A percentile compares a stretch with the other conserved stretches of the same genome.
Conservation (phyloP, 2,797 vertebrate genomes). For the Jordanella pulchra region DNA sequence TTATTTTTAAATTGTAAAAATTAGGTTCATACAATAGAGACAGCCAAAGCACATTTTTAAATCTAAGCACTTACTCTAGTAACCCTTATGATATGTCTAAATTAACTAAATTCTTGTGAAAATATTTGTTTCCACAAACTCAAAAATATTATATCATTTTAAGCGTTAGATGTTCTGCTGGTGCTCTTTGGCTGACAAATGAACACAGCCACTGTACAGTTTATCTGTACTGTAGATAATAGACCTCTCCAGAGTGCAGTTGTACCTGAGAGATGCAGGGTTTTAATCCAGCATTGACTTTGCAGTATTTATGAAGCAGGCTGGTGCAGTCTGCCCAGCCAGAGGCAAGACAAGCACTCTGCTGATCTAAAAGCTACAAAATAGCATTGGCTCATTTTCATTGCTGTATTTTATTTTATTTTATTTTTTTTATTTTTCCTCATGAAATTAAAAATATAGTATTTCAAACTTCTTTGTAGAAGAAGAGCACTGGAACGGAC, state of each 20-base stretch:
- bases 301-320: conserved; percentile 77
- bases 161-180: neutral
- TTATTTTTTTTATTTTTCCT: conserved; percentile 19
- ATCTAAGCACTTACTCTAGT: neutral
- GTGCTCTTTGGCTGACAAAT: conserved; percentile 33
- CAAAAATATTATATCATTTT: neutral
- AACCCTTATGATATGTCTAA: neutral
- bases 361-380: conserved; percentile 55
- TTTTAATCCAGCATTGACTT: conserved; percentile 60
- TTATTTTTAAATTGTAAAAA: neutral
- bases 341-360: conserved; percentile 69
- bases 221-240: conserved; percentile 64
- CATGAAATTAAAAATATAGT: conserved; percentile 30
- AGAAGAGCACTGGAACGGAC: too few relatives aligned
- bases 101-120: neutral
- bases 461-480: neutral
- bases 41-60: neutral
- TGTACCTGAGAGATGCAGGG: conserved; percentile 70
- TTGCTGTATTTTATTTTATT: conserved; percentile 36
- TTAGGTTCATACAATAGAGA: neutral
- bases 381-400: conserved; percentile 34
- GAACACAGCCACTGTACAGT: conserved; percentile 41
- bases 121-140: too few relatives aligned
- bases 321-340: conserved; percentile 66
- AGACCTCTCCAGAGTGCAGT: conserved; percentile 70